These are phyloP conservation scores for Lepidurus couesii DNA, from an alignment of 1,140 invertebrate species.

Conservation along the genomic window DNA sequence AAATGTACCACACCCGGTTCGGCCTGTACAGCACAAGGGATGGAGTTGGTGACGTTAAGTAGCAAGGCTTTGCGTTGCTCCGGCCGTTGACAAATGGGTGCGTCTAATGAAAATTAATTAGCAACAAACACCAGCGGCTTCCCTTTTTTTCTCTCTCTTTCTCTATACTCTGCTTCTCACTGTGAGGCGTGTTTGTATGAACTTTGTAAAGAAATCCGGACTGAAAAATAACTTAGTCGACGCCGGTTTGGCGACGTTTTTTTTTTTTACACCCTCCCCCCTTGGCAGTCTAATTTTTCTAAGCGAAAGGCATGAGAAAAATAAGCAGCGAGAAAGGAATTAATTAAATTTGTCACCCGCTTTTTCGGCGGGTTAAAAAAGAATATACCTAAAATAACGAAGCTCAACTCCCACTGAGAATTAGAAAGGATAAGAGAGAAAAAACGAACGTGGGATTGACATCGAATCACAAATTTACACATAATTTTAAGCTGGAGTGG, in stretches of 20 bases:
- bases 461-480: background rate
- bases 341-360: background rate
- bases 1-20: constrained; percentile 6
- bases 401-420: background rate
- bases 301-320: background rate
- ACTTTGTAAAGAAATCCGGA: background rate
- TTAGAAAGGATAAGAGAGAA: background rate
- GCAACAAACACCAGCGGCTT: constrained; percentile 1
- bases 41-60: background rate
- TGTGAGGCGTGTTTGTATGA: constrained; percentile 5
- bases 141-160: background rate
- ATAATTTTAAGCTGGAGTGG: constrained; percentile 4
- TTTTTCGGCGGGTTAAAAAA: background rate
- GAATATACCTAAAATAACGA: background rate
- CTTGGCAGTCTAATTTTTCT: background rate
- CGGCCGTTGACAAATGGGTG: background rate
- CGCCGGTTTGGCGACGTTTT: background rate
- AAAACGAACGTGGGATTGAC: background rate
- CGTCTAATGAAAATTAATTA: constrained; percentile 22
- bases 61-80: background rate
- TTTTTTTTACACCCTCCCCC: background rate
- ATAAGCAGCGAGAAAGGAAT: background rate
- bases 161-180: background rate
- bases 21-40: background rate
- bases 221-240: background rate